Evolutionary conservation across 1,140 invertebrate species (phyloP).

Genomic region (Bombus waltoni): DNA sequence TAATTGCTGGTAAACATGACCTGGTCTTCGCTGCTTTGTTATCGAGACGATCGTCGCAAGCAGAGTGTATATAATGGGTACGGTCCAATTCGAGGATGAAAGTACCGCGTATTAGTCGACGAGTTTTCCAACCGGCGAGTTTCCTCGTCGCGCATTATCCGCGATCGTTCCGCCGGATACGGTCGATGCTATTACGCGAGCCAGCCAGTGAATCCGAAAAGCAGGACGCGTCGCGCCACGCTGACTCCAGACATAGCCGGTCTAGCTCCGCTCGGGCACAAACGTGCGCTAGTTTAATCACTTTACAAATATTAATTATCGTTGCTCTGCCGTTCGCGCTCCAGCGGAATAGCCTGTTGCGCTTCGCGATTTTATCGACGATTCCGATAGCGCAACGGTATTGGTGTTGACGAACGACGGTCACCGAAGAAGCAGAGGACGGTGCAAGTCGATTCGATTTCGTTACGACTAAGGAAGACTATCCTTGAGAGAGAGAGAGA

Average conservation of each 20-base stretch:
- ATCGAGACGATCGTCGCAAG: background rate
- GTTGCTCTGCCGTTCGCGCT: background rate
- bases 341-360: slow-evolving; percentile 30
- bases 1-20: slow-evolving; percentile 53
- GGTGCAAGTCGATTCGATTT: no score
- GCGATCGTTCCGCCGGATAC: slow-evolving; percentile 3
- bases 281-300: slow-evolving; percentile 27
- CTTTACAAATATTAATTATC: slow-evolving; percentile 49
- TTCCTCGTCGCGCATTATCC: slow-evolving; percentile 1
- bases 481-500: background rate
- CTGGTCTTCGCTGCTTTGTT: background rate
- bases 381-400: slow-evolving; percentile 7
- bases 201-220: background rate
- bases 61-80: no score
- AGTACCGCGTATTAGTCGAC: background rate
- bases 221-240: no score
- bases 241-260: background rate
- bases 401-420: background rate
- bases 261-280: background rate
- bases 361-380: slow-evolving; percentile 25
- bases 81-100: background rate
- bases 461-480: background rate
- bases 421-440: background rate
- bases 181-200: background rate
- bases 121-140: background rate